Percentiles rank a stretch among this genome's conserved stretches.
Conservation (phyloP, 2,888 invertebrate genomes). For the Drosophila picticornis region DNA sequence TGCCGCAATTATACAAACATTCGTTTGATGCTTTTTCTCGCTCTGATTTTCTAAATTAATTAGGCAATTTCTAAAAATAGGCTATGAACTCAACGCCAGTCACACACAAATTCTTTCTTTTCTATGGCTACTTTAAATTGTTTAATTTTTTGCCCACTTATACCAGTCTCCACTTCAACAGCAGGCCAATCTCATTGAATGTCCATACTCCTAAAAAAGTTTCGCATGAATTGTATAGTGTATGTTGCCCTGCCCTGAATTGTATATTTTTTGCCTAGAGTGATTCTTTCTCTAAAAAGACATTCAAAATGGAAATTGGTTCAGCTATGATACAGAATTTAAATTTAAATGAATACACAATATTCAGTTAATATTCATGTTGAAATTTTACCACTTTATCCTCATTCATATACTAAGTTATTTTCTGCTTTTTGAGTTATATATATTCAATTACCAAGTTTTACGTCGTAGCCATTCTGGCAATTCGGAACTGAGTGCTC, state of each 20-base stretch:
- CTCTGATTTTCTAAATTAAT: conserved; percentile 74
- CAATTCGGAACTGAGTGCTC: conserved; percentile 13
- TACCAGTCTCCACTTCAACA: conserved; percentile 14
- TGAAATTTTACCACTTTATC: neutral
- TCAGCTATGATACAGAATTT: neutral
- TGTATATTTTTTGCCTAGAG: neutral
- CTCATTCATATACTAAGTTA: neutral
- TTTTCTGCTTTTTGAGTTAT: neutral
- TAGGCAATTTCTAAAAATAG: conserved; percentile 81
- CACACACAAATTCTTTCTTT: conserved; percentile 35
- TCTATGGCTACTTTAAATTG: conserved; percentile 61
- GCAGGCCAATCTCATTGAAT: conserved; percentile 3
- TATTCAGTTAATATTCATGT: neutral
- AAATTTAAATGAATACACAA: neutral
- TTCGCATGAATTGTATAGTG: neutral
- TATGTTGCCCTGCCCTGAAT: no score
- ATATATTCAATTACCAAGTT: conserved; percentile 12
- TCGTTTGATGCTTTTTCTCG: conserved; percentile 40
- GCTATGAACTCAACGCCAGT: conserved; percentile 78
- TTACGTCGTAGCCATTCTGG: conserved; percentile 15
- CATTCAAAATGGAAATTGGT: no score
- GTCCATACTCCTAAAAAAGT: neutral
- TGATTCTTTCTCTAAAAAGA: neutral
- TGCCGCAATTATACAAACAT: conserved; percentile 50
- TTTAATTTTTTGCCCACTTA: conserved; percentile 32